Conservation (phyloP, 2,888 invertebrate genomes). For the Cremastinae sp. region DNA sequence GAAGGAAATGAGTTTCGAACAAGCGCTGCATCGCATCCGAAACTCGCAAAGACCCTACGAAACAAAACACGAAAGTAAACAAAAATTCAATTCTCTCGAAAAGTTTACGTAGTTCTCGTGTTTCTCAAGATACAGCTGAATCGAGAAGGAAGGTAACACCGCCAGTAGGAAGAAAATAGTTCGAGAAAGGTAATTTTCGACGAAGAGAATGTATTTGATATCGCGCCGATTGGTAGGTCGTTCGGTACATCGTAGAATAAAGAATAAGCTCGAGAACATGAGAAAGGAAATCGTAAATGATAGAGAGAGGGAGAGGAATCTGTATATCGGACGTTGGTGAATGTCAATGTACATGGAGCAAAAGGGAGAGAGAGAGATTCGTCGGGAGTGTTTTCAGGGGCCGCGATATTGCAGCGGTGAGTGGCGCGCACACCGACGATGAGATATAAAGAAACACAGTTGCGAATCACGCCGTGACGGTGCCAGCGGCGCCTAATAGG, state of each 20-base stretch:
- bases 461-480: constrained; percentile 79
- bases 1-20: too few relatives aligned
- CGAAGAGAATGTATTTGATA: constrained; percentile 12
- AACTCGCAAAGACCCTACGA: too few relatives aligned
- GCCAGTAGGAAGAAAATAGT: constrained; percentile 5
- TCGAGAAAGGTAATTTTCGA: constrained; percentile 2
- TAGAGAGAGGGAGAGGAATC: constrained; percentile 18
- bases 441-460: constrained; percentile 79
- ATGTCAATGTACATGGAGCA: constrained; percentile 6
- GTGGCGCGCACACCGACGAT: constrained; percentile 64
- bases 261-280: constrained; percentile 26
- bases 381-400: constrained; percentile 44
- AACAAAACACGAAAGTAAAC: too few relatives aligned
- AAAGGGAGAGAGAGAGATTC: constrained; percentile 26
- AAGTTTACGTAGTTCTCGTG: not conserved
- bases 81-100: too few relatives aligned
- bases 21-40: not conserved
- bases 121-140: not conserved
- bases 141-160: too few relatives aligned
- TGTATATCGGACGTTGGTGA: constrained; percentile 4
- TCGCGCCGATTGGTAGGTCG: constrained; percentile 38
- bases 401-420: constrained; percentile 63
- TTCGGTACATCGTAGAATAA: not conserved
- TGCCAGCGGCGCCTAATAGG: constrained; percentile 79
- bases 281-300: constrained; percentile 39